Conservation (phyloP, 2,113 vertebrate genomes). For the Microtus ochrogaster region DNA sequence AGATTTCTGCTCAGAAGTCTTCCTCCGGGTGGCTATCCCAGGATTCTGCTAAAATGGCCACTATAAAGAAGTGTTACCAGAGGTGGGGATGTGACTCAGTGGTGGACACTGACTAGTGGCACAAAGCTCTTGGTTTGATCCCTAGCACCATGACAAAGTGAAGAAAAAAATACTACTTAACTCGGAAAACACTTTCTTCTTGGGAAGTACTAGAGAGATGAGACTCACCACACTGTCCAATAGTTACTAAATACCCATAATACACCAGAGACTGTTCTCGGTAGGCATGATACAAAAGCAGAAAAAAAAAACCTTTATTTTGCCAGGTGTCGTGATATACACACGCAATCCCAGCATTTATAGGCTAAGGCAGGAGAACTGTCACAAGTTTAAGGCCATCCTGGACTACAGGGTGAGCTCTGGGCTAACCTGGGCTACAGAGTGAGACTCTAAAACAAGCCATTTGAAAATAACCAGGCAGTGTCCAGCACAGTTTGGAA, state of each 20-base stretch:
- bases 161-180: background rate
- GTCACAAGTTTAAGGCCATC: background rate
- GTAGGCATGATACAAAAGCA: background rate
- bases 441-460: background rate
- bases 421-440: background rate
- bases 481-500: background rate
- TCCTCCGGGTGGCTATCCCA: background rate
- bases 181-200: background rate
- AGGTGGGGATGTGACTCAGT: background rate
- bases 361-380: background rate
- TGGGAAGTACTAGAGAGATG: background rate
- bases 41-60: background rate
- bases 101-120: background rate
- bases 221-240: slow-evolving; percentile 19
- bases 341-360: background rate
- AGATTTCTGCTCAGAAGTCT: background rate
- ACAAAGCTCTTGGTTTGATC: background rate
- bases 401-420: background rate
- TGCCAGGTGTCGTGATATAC: background rate
- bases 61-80: background rate
- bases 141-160: background rate
- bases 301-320: background rate
- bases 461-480: background rate
- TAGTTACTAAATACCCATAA: background rate
- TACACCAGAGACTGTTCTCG: background rate